Evolutionary conservation across 2,113 vertebrate species (phyloP).

Genomic region (Cyphomyrus plagiostoma): DNA sequence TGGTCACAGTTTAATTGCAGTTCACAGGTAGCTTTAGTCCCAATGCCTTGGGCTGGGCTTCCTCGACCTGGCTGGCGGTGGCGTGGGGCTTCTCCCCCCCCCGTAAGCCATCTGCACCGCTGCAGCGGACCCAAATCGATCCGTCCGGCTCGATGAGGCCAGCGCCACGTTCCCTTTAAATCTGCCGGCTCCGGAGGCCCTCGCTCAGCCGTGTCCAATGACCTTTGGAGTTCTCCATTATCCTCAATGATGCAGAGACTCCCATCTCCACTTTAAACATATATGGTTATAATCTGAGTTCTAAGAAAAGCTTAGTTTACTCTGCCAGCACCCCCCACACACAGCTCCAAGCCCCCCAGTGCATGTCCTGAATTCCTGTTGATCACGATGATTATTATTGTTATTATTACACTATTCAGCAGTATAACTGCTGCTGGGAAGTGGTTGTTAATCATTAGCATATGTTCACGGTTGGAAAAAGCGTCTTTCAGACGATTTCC

Average conservation of each 20-base stretch:
- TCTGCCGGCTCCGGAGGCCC: neutral
- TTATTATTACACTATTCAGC: neutral
- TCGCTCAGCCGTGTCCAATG: neutral
- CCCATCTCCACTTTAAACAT: neutral
- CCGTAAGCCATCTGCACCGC: neutral
- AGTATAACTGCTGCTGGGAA: neutral
- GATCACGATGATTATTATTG: neutral
- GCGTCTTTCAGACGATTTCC: neutral
- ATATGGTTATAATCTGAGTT: neutral
- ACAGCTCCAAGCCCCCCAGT: neutral
- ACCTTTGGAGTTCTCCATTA: conserved; percentile 11
- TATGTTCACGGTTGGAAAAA: neutral
- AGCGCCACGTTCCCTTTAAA: conserved; percentile 9
- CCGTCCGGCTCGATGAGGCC: neutral
- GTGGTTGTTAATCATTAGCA: neutral
- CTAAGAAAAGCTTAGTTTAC: neutral
- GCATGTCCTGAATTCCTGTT: neutral
- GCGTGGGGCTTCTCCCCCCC: neutral
- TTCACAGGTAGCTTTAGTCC: neutral
- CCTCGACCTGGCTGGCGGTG: neutral
- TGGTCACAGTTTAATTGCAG: neutral
- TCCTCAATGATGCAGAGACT: neutral
- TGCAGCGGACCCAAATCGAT: neutral
- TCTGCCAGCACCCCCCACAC: neutral
- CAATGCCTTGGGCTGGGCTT: neutral